phyloP scores from a whole-genome alignment of 2,888 invertebrate species.

The Prionchulus punctatus region DNA sequence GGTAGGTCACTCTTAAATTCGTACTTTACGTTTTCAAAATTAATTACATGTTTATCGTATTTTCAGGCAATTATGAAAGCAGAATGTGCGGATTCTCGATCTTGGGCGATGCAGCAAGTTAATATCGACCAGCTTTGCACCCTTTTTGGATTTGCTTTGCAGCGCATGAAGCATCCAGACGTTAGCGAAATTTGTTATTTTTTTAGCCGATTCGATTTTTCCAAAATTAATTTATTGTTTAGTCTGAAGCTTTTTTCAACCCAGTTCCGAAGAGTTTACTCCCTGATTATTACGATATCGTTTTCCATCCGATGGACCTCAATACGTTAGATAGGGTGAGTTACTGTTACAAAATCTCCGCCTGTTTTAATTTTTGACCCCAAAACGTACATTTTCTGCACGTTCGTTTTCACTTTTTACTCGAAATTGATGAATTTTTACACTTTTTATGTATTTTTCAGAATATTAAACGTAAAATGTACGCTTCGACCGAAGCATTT shows the following conservation, averaged over 20 bases:
- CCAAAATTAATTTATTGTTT: too few species aligned
- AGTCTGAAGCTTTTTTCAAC: slow-evolving; percentile 62
- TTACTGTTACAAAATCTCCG: too few species aligned
- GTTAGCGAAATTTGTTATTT: too few species aligned
- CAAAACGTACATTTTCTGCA: too few species aligned
- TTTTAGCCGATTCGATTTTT: too few species aligned
- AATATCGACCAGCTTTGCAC: slow-evolving; percentile 57
- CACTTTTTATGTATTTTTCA: slow-evolving; percentile 25
- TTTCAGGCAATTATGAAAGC: slow-evolving; percentile 32
- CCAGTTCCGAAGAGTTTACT: slow-evolving; percentile 54
- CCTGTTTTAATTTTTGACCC: too few species aligned
- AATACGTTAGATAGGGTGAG: slow-evolving; percentile 46
- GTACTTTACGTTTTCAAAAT: not conserved
- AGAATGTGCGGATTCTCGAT: slow-evolving; percentile 35
- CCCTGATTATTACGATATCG: slow-evolving; percentile 60
- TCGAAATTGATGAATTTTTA: slow-evolving; percentile 1
- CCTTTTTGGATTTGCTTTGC: slow-evolving; percentile 58
- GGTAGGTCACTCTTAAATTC: not conserved
- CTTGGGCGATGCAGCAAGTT: slow-evolving; percentile 54
- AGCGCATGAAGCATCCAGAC: slow-evolving; percentile 63
- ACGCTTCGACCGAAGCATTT: slow-evolving; percentile 74
- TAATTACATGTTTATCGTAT: not conserved
- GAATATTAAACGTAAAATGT: slow-evolving; percentile 56
- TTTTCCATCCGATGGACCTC: slow-evolving; percentile 73
- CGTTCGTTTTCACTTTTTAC: not conserved